Base-by-base conservation (phyloP, 1,140 invertebrate genomes). In the Pogonomyrmex californicus region DNA sequence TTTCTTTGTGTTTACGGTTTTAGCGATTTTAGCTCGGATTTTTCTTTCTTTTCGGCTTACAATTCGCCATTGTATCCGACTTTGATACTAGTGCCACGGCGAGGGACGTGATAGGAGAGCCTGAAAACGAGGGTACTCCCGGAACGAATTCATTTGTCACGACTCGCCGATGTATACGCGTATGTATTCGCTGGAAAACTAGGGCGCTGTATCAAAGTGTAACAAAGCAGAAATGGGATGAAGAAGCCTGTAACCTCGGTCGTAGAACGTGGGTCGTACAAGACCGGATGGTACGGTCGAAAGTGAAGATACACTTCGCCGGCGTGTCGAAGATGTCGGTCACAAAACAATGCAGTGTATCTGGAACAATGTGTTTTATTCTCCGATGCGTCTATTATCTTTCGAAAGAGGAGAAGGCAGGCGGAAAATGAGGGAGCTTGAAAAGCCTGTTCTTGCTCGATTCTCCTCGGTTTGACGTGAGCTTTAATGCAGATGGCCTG, bases 131-230 rank as follows among this genome's bases (percentile, higher is more conserved):
- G 30, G 30, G 12, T 75, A 83, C 62, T 44, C 33, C 41, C n/a
- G 41, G 54, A 75, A 75, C 33, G 68, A 83, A 83, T 75, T 83
- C 41, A 83, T 83, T 83, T 75, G 68, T 83, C 68, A 83, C 54
- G 33, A 83, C 60, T 83, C 54, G 54, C 7, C 41, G 68, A 49
- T 41, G 54, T 81, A 47, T 65, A 81, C 23, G 30, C 41, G 68
- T 60, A 73, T 62, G n/a, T n/a, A n/a, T n/a, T n/a, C 54, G 38
- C 17, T 30, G 68, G 54, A 73, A 73, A 83, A 83, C 54, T 68
- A 62, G 54, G 41, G 41, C 65, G 63, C 30, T 73, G 79, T 73
- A 73, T 82, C 68, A 60, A 71, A 58, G 54, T 70, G 65, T 75
- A 75, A 83, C 68, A 83, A 83, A 75, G 54, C 41, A 73, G 54